These are phyloP conservation scores for Pelobates fuscus DNA, from an alignment of 2,113 vertebrate genomes.

Conservation along the genomic window DNA sequence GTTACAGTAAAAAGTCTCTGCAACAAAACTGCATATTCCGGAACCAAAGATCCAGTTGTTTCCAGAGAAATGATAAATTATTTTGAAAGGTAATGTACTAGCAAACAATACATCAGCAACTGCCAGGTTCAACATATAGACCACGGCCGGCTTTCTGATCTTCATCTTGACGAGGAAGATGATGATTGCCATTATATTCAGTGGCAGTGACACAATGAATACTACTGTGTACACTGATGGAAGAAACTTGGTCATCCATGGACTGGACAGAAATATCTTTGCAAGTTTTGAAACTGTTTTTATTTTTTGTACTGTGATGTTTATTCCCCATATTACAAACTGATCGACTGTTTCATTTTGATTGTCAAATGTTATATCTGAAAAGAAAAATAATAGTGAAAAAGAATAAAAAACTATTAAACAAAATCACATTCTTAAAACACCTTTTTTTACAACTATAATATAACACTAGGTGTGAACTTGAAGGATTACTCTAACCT, in stretches of 20 bases:
- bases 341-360: too few species aligned
- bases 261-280: conserved; percentile 72
- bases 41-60: conserved; percentile 65
- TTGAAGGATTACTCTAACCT: too few species aligned
- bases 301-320: too few species aligned
- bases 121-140: conserved; percentile 76
- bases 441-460: too few species aligned
- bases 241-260: conserved; percentile 75
- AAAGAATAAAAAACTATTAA: too few species aligned
- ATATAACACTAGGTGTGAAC: too few species aligned
- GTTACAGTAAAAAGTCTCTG: conserved; percentile 59
- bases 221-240: conserved; percentile 81
- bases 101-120: conserved; percentile 56
- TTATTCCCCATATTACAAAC: too few species aligned
- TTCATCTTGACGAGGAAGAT: conserved; percentile 79
- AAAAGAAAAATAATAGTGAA: too few species aligned
- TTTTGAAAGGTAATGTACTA: conserved; percentile 62
- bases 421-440: too few species aligned
- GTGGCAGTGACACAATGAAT: conserved; percentile 78
- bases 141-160: conserved; percentile 80
- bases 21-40: conserved; percentile 51
- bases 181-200: conserved; percentile 77
- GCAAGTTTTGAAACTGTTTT: conserved; percentile 8
- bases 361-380: too few species aligned
- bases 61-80: conserved; percentile 61